Percentiles rank a stretch among this genome's conserved stretches.
Evolutionary conservation across 2,113 vertebrate genomes (phyloP).

Genomic region (Lycaon pictus): DNA sequence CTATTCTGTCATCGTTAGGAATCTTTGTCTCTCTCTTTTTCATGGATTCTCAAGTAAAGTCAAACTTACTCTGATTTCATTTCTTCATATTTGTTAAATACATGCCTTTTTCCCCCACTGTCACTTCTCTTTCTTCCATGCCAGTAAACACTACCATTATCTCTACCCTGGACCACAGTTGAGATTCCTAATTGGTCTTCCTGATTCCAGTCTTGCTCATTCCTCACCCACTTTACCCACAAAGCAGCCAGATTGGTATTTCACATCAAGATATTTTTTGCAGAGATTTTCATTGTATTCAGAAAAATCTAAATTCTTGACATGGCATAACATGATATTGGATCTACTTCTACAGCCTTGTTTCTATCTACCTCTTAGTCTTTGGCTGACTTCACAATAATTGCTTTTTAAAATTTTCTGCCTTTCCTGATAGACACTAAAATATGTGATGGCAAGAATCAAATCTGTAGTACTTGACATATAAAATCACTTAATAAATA

Average conservation of each 20-base stretch:
- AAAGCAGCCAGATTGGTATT: background rate
- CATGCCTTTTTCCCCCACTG: background rate
- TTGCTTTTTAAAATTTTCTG: background rate
- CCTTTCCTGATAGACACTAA: background rate
- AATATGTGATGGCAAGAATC: background rate
- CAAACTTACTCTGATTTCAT: background rate
- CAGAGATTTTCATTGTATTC: background rate
- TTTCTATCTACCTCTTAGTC: background rate
- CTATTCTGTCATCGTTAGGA: background rate
- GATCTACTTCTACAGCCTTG: background rate
- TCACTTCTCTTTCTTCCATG: background rate
- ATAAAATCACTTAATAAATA: slow-evolving; percentile 55
- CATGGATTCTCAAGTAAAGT: background rate
- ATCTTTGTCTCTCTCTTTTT: background rate
- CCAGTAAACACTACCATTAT: background rate
- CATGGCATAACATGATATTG: background rate
- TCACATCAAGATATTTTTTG: background rate
- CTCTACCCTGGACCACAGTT: background rate
- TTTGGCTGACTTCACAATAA: background rate
- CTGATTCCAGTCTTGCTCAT: background rate
- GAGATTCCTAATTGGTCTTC: background rate
- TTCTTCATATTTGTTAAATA: background rate
- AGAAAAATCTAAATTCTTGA: background rate
- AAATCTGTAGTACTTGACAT: background rate
- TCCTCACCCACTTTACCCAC: background rate